Conservation (phyloP, 2,888 invertebrate species). For the Venustoraphidia nigricollis region DNA sequence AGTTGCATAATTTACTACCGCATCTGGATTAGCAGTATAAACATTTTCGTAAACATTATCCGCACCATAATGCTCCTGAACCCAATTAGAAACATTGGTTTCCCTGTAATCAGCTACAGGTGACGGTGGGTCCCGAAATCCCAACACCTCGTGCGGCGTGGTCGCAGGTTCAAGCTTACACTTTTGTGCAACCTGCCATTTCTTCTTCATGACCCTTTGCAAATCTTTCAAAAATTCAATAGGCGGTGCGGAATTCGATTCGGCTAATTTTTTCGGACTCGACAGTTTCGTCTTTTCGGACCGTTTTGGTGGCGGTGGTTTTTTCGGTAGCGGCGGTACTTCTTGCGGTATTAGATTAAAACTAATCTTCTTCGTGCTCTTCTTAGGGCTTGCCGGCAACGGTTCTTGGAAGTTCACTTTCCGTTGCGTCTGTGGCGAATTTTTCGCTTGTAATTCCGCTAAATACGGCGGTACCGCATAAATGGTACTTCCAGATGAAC, state of each 20-base stretch:
- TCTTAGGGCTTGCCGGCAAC: slow-evolving; percentile 32
- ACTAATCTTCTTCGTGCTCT: slow-evolving; percentile 44
- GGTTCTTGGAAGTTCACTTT: slow-evolving; percentile 50
- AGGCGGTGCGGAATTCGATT: slow-evolving; percentile 57
- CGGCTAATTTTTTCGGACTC: slow-evolving; percentile 60
- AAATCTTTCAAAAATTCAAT: slow-evolving; percentile 75
- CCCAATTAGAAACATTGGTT: slow-evolving; percentile 80
- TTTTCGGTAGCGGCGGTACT: slow-evolving; percentile 44
- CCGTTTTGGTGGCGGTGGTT: slow-evolving; percentile 60
- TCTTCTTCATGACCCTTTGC: slow-evolving; percentile 84
- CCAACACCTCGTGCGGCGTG: slow-evolving; percentile 80
- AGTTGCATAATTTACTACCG: slow-evolving; percentile 28
- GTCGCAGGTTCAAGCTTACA: slow-evolving; percentile 78
- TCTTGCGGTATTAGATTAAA: slow-evolving; percentile 40
- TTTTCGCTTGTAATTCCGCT: slow-evolving; percentile 38
- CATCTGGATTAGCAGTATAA: slow-evolving; percentile 29
- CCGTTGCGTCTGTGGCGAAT: slow-evolving; percentile 34
- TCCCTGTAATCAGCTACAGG: slow-evolving; percentile 59
- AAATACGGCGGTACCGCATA: slow-evolving; percentile 29
- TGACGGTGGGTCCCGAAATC: slow-evolving; percentile 67
- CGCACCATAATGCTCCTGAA: slow-evolving; percentile 69
- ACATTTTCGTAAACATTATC: slow-evolving; percentile 69
- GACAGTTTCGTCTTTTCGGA: slow-evolving; percentile 59
- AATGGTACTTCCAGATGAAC: slow-evolving; percentile 23
- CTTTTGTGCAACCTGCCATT: slow-evolving; percentile 87